Evolutionary conservation across 2,888 invertebrate genomes (phyloP).

Genomic region (Ormyrus rosae): DNA sequence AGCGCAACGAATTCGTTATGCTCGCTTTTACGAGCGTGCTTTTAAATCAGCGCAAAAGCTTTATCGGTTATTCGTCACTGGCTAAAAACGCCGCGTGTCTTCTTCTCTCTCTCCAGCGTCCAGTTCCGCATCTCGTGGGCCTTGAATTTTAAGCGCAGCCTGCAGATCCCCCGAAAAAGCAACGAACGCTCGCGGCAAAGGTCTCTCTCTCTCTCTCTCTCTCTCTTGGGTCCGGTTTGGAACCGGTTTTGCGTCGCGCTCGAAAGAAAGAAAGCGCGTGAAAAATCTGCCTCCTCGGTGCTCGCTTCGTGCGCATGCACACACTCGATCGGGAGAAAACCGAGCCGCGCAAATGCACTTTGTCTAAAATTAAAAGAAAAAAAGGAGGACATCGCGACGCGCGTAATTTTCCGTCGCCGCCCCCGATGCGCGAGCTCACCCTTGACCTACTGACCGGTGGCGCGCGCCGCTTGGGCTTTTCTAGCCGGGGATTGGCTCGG

Average conservation of each 20-base stretch:
- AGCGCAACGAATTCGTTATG: background rate
- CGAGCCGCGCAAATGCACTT: too few relatives aligned
- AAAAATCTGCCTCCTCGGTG: slow-evolving; percentile 19
- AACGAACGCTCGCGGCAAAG: background rate
- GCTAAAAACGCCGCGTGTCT: background rate
- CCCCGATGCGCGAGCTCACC: slow-evolving; percentile 46
- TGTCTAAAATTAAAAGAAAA: too few relatives aligned
- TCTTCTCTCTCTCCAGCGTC: background rate
- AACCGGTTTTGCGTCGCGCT: slow-evolving; percentile 43
- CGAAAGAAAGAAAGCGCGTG: slow-evolving; percentile 7
- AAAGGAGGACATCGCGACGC: background rate
- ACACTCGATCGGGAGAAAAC: too few relatives aligned
- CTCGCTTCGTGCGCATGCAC: background rate
- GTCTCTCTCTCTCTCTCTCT: background rate
- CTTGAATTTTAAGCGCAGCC: slow-evolving; percentile 38
- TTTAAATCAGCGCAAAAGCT: slow-evolving; percentile 1
- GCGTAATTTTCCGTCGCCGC: slow-evolving; percentile 20
- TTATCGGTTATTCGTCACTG: slow-evolving; percentile 14
- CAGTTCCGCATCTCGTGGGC: slow-evolving; percentile 36
- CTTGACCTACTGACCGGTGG: slow-evolving; percentile 55
- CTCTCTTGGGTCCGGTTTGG: slow-evolving; percentile 43
- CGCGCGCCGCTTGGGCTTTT: slow-evolving; percentile 21
- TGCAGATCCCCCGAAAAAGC: slow-evolving; percentile 39
- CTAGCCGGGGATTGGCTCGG: slow-evolving; percentile 25
- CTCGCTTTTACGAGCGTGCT: background rate